These are phyloP conservation scores for Acanthisitta chloris DNA, from an alignment of 2,113 vertebrate genomes.

Conservation along the genomic window DNA sequence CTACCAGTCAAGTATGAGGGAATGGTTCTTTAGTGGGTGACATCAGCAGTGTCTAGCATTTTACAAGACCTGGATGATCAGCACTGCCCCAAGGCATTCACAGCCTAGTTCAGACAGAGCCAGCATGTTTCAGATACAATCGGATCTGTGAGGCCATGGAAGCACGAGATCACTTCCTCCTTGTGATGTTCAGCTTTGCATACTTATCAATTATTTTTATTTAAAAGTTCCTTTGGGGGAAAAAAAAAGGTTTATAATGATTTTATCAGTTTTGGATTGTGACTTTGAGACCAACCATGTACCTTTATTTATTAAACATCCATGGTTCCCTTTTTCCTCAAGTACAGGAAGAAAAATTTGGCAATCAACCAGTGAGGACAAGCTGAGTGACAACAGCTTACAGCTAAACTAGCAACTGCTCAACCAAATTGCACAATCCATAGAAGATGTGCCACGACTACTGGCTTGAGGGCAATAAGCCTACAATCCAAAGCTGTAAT, in stretches of 20 bases:
- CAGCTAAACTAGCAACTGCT: constrained; percentile 27
- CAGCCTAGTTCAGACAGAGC: background rate
- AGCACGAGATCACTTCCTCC: constrained; percentile 9
- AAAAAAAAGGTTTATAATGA: background rate
- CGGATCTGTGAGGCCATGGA: background rate
- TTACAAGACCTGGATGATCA: background rate
- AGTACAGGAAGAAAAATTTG: background rate
- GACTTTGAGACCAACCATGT: background rate
- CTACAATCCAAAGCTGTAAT: background rate
- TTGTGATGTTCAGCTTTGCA: background rate
- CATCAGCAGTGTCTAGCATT: background rate
- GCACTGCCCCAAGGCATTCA: background rate
- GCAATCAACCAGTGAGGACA: background rate
- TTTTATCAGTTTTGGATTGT: constrained; percentile 7
- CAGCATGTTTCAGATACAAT: background rate
- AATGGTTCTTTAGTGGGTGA: background rate
- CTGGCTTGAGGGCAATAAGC: background rate
- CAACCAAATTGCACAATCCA: background rate
- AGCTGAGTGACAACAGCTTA: background rate
- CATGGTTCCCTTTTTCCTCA: background rate
- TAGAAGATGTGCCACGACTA: background rate
- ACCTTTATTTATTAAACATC: background rate
- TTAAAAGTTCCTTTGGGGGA: background rate
- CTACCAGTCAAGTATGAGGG: background rate
- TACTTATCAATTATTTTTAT: background rate